Conservation (phyloP, 1,140 invertebrate genomes). For the Conus betulinus region DNA sequence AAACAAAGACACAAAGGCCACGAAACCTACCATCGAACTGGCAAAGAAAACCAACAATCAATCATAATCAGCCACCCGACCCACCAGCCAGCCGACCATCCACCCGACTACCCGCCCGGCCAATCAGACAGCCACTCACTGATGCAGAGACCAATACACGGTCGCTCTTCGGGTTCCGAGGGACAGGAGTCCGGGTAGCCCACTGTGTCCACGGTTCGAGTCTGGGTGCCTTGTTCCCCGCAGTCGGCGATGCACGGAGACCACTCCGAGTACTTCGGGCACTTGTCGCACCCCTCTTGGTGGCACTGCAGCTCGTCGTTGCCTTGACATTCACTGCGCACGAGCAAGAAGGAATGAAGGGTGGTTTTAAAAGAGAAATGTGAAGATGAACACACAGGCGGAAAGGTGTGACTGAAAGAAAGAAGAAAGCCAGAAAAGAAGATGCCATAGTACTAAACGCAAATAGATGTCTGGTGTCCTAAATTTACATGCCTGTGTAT, state of each 20-base stretch:
- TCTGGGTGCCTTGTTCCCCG: neutral
- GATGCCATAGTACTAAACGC: too few species aligned
- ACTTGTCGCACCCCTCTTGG: neutral
- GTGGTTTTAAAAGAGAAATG: too few species aligned
- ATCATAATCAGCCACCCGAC: neutral
- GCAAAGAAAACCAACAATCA: neutral
- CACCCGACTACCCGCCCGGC: too few species aligned
- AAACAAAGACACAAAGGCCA: neutral
- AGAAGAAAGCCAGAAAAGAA: too few species aligned
- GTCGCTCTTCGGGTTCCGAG: neutral
- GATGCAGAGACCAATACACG: neutral
- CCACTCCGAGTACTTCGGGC: constrained; percentile 11
- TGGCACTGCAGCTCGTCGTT: constrained; percentile 6
- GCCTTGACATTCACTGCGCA: constrained; percentile 9
- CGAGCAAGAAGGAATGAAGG: neutral
- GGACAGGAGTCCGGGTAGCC: neutral
- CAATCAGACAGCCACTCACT: neutral
- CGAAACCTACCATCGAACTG: neutral
- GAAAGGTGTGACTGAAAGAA: too few species aligned
- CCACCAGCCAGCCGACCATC: too few species aligned
- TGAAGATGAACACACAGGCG: too few species aligned
- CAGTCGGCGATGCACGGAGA: constrained; percentile 4
- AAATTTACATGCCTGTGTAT: too few species aligned
- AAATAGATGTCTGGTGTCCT: too few species aligned
- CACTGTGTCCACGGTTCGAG: neutral